Base-by-base conservation (phyloP, 2,888 invertebrate species). In the Melipona beecheii region DNA sequence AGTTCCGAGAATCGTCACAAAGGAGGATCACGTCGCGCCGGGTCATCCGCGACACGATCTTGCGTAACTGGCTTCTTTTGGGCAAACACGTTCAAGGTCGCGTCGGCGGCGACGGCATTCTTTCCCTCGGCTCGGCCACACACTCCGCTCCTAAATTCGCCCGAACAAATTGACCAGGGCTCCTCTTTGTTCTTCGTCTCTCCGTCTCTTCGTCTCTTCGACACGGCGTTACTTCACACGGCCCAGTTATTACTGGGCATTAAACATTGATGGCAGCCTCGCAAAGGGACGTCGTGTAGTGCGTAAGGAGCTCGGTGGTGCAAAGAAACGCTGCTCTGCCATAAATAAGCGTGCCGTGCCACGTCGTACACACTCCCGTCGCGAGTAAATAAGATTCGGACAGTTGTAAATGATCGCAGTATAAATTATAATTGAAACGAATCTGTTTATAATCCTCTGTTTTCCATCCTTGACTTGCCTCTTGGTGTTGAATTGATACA, bases 1-100 rank as follows among this genome's bases (percentile, higher is more conserved):
- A 70, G 64, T 86, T 86, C 86, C 58, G 65, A 74, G 85, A 86
- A 85, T 27, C 66, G 31, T 65, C 65, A 84, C 78, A 78, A 81
- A 60, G 75, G 66, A 79, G 54, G 31, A 69, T 36, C 54, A n/a
- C 52, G 76, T 72, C 74, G 62, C 75, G 72, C 27, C 74, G 71
- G 82, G 68, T 77, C 69, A 81, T 75, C 77, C 81, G 74, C 65
- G 83, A 74, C 60, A 56, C 75, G 71, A 78, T 78, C 78, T 84
- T 84, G 84, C 84, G 65, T 84, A 84, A 84, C 82, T 70, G 69
- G 54, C 75, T 82, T 75, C 75, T 71, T 69, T 69, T 31, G 60
- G 66, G 49, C 75, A 68, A 76, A 75, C 77, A 81, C 71, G 70
- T 50, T 58, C 81, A 79, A 84, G 84, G 82, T 66, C 80, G 19